phyloP scores from a whole-genome alignment of 2,888 invertebrate species.

The Tetranychus truncatus region DNA sequence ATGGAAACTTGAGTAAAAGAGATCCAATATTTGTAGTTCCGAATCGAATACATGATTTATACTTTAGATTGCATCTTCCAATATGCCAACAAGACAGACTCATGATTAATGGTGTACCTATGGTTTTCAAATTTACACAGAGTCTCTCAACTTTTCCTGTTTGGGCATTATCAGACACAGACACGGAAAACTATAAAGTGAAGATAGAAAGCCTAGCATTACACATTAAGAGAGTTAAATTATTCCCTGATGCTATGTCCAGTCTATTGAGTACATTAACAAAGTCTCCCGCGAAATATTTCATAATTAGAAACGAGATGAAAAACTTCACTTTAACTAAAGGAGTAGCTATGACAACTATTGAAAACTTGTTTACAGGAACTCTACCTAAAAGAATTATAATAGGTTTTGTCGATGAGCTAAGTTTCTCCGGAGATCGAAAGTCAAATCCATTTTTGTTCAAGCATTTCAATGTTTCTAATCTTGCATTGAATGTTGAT shows the following conservation, averaged over 20 bases:
- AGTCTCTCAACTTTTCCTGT: background rate
- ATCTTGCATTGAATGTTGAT: constrained; percentile 7
- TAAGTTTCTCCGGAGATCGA: background rate
- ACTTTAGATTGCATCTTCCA: background rate
- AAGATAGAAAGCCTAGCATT: background rate
- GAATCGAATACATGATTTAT: background rate
- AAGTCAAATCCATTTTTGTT: background rate
- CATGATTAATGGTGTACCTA: background rate
- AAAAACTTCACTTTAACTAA: background rate
- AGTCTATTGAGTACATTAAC: background rate
- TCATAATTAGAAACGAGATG: constrained; percentile 9
- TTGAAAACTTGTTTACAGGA: constrained; percentile 14
- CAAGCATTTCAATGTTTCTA: background rate
- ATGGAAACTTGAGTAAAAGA: background rate
- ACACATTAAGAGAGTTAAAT: background rate
- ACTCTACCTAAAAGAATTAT: constrained; percentile 5
- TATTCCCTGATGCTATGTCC: background rate
- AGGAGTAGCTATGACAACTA: background rate
- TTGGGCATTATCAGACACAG: background rate
- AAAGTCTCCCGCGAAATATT: background rate
- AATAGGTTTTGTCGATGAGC: background rate
- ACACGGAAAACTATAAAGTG: background rate
- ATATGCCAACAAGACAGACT: background rate
- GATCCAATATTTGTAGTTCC: background rate
- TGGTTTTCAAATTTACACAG: background rate